A percentile compares a stretch with the other conserved stretches of the same genome.
phyloP scores from a whole-genome alignment of 2,888 invertebrate species.

The Dysmachus trigonus region DNA sequence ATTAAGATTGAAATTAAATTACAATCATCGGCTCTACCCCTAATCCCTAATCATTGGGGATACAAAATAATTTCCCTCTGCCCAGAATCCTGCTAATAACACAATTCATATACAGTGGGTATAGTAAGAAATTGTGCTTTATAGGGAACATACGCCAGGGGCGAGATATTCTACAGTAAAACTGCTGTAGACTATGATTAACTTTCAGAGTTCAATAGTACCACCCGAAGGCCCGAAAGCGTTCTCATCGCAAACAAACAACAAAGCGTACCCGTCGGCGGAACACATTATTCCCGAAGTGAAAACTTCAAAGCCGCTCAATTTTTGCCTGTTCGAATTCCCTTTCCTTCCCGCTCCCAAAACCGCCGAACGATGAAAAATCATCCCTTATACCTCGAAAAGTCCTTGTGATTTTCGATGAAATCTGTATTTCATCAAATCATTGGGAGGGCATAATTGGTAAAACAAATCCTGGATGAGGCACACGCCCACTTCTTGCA shows the following conservation, averaged over 20 bases:
- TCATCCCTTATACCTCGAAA: neutral
- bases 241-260: neutral
- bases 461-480: neutral
- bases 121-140: neutral
- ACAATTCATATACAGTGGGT: neutral
- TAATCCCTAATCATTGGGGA: neutral
- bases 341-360: neutral
- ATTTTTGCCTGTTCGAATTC: neutral
- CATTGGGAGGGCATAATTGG: neutral
- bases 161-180: neutral
- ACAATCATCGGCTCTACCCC: neutral
- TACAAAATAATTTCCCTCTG: neutral
- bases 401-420: neutral
- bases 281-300: neutral
- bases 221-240: neutral
- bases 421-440: neutral
- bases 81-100: neutral
- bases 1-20: neutral
- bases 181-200: constrained; percentile 4
- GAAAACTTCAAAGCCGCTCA: neutral
- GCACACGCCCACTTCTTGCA: neutral
- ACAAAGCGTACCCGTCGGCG: neutral
- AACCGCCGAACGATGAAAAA: neutral
- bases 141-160: neutral
- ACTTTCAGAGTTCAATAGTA: constrained; percentile 6